Evolutionary conservation across 2,113 vertebrate species (phyloP).

Genomic region (Pitta sordida): DNA sequence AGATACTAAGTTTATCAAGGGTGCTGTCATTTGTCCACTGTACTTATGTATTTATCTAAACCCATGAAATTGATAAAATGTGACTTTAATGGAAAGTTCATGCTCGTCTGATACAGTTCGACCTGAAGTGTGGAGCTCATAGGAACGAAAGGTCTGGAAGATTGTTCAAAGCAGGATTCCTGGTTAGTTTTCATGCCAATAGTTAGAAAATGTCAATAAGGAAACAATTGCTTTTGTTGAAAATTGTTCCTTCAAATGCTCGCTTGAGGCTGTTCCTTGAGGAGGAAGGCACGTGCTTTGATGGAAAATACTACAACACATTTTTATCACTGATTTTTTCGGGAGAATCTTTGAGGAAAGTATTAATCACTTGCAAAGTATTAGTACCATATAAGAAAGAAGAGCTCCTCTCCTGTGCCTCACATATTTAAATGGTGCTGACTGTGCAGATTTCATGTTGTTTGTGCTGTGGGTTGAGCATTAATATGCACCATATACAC

Average conservation of each 20-base stretch:
- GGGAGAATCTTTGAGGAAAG: slow-evolving; percentile 27
- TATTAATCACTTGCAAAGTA: not conserved
- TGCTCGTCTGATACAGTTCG: not conserved
- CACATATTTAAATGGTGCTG: not conserved
- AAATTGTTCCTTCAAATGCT: slow-evolving; percentile 47
- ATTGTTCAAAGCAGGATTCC: slow-evolving; percentile 12
- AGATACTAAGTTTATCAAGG: not conserved
- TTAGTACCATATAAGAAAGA: not conserved
- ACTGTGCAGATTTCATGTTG: not conserved
- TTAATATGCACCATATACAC: not conserved
- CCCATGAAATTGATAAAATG: not conserved
- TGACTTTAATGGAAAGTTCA: not conserved
- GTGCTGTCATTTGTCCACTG: not conserved
- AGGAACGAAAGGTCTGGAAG: not conserved
- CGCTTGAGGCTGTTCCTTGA: slow-evolving; percentile 53
- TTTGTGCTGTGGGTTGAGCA: slow-evolving; percentile 7
- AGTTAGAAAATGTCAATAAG: slow-evolving; percentile 17
- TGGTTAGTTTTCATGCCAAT: not conserved
- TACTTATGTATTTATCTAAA: not conserved
- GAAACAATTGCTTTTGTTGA: slow-evolving; percentile 58
- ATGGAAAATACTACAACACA: not conserved
- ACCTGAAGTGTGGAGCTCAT: not conserved
- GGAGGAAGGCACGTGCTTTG: slow-evolving; percentile 45
- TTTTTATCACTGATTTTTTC: slow-evolving; percentile 47
- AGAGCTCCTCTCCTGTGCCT: not conserved